Percentiles rank a stretch among this genome's conserved stretches.
Conservation (phyloP, 92 coral and sea anemone species). For the Umimayanthus chanpuru region DNA sequence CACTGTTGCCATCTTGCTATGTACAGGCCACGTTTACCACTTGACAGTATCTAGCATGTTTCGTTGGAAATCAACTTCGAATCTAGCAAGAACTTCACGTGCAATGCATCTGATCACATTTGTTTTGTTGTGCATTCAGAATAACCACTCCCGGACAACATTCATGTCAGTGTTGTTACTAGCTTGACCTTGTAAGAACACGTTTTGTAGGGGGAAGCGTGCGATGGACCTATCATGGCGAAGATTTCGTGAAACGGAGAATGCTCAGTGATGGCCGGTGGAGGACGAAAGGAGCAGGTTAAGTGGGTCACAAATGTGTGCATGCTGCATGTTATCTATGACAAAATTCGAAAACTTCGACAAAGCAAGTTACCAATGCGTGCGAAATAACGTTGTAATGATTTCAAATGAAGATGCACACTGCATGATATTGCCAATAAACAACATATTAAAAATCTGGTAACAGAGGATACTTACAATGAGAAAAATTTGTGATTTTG, state of each 20-base stretch:
- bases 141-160: neutral
- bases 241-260: conserved; percentile 1
- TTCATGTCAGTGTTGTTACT: neutral
- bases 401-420: no score
- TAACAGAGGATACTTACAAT: no score
- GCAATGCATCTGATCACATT: neutral
- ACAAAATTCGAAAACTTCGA: no score
- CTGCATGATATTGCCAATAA: no score
- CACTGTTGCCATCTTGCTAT: neutral
- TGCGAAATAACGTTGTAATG: no score
- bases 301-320: neutral
- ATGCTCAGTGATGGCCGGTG: neutral
- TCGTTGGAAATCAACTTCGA: neutral
- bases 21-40: neutral
- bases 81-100: neutral
- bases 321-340: neutral
- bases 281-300: conserved; percentile 12
- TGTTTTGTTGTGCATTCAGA: neutral
- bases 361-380: no score
- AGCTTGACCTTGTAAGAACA: neutral
- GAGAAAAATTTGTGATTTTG: neutral
- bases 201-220: conserved; percentile 1
- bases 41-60: neutral
- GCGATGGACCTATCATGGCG: conserved; percentile 33
- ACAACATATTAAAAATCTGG: no score